These are phyloP conservation scores for Ibycter americanus DNA, from an alignment of 2,797 vertebrate species.

Conservation along the genomic window DNA sequence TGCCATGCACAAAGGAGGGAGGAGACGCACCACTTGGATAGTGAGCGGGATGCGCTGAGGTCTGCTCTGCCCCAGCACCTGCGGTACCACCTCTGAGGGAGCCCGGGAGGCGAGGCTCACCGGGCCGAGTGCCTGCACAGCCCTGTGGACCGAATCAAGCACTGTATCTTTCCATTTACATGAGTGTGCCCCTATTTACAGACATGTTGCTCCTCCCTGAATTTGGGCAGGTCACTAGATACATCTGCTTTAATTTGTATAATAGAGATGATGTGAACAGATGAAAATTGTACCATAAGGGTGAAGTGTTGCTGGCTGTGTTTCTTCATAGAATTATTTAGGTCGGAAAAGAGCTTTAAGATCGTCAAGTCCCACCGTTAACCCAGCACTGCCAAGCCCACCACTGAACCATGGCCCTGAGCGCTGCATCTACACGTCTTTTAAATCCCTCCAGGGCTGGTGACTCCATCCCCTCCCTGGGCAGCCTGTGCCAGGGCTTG, in stretches of 20 bases:
- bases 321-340: too few relatives aligned
- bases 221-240: neutral
- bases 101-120: neutral
- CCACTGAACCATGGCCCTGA: too few relatives aligned
- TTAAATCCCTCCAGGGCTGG: too few relatives aligned
- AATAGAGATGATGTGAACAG: neutral
- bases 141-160: neutral
- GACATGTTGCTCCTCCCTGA: neutral
- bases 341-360: too few relatives aligned
- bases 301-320: neutral
- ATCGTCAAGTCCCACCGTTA: too few relatives aligned
- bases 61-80: neutral
- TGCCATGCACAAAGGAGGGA: neutral
- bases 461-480: too few relatives aligned
- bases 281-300: neutral
- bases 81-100: neutral
- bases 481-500: too few relatives aligned
- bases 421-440: too few relatives aligned
- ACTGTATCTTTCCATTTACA: too few relatives aligned
- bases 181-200: neutral
- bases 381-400: too few relatives aligned
- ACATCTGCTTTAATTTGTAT: neutral
- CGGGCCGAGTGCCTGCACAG: fast-evolving
- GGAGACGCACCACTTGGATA: fast-evolving
- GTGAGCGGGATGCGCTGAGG: fast-evolving